Evolutionary conservation across 2,888 invertebrate species (phyloP).

Genomic region (Encarsia formosa): DNA sequence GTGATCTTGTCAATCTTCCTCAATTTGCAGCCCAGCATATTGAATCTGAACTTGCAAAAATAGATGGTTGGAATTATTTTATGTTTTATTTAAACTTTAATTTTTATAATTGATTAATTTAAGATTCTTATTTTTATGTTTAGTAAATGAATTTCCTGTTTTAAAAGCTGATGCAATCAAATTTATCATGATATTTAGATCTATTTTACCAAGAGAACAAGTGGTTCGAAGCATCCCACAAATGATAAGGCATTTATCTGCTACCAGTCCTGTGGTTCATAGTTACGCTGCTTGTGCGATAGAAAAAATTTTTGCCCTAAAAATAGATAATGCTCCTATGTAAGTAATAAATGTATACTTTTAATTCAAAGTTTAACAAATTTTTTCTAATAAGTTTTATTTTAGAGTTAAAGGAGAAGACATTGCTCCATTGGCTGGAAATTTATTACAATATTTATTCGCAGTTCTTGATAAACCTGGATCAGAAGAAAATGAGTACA

Average conservation of each 20-base stretch:
- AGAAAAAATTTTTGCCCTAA: constrained; percentile 81
- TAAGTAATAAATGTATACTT: constrained; percentile 49
- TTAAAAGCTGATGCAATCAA: constrained; percentile 95
- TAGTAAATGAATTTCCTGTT: constrained; percentile 84
- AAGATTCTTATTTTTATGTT: constrained; percentile 38
- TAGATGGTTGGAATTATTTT: constrained; percentile 57
- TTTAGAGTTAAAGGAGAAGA: constrained; percentile 59
- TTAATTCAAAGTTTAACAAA: constrained; percentile 5
- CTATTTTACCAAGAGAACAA: constrained; percentile 76
- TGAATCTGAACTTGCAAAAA: constrained; percentile 75
- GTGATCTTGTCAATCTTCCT: constrained; percentile 81
- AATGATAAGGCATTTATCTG: constrained; percentile 71
- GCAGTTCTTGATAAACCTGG: constrained; percentile 66
- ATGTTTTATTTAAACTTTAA: background rate
- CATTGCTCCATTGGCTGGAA: constrained; percentile 64
- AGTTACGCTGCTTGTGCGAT: constrained; percentile 92
- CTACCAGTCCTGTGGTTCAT: constrained; percentile 82
- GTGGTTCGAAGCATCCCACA: constrained; percentile 73
- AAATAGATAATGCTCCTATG: constrained; percentile 56
- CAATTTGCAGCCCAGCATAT: constrained; percentile 88
- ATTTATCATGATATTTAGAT: constrained; percentile 93
- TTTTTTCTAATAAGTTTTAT: constrained; percentile 25
- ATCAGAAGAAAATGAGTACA: constrained; percentile 92
- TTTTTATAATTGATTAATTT: constrained; percentile 4
- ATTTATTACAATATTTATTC: constrained; percentile 74